phyloP scores from a whole-genome alignment of 2,888 invertebrate species.

The Orthonevra nobilis region DNA sequence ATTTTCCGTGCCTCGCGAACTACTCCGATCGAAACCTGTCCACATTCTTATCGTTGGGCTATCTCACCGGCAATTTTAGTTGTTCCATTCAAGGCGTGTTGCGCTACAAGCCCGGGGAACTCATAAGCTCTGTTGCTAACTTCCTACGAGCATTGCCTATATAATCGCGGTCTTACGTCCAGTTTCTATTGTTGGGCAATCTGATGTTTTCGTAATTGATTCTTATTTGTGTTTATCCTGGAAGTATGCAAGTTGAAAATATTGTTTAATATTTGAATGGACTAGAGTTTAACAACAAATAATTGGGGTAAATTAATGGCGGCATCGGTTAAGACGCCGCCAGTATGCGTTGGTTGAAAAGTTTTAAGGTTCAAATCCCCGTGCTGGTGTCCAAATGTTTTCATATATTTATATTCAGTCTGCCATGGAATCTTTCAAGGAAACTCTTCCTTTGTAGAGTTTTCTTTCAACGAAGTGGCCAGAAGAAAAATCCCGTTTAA shows the following conservation, averaged over 20 bases:
- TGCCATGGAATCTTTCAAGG: conserved; percentile 39
- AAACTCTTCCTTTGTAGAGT: conserved; percentile 36
- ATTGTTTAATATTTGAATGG: neutral
- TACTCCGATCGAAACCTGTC: conserved; percentile 77
- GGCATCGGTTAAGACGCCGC: neutral
- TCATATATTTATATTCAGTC: no score
- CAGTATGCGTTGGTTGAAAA: neutral
- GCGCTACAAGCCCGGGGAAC: neutral
- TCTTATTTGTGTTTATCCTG: neutral
- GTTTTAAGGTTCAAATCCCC: conserved; percentile 47
- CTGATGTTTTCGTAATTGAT: neutral
- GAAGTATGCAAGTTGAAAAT: conserved; percentile 36
- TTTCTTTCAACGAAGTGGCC: conserved; percentile 73
- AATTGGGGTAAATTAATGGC: conserved; percentile 38
- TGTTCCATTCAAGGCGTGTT: conserved; percentile 58
- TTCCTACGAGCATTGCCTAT: neutral
- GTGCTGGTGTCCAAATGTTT: conserved; percentile 39
- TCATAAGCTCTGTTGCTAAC: conserved; percentile 24
- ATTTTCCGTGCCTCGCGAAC: conserved; percentile 77
- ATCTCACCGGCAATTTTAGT: conserved; percentile 50
- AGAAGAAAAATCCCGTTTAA: conserved; percentile 76
- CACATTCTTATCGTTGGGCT: conserved; percentile 71
- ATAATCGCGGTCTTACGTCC: neutral
- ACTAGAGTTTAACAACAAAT: neutral
- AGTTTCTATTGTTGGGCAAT: neutral